These are phyloP conservation scores for Actinia tenebrosa DNA, from an alignment of 64 coral and sea anemone genomes.

Conservation along the genomic window DNA sequence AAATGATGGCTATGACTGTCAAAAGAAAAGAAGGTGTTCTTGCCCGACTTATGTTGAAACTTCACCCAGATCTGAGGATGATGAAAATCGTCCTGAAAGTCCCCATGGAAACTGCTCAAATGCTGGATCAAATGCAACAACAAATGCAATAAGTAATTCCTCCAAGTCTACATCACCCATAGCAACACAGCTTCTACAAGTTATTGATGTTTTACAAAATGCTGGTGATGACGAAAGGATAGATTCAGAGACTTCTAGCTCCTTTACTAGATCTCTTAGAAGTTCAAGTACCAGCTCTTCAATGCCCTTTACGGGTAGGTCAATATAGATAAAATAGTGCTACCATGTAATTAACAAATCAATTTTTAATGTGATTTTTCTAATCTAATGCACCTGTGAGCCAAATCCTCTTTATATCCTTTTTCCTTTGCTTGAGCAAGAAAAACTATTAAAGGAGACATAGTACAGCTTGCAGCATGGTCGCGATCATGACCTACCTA, in stretches of 20 bases:
- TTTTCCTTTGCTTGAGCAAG: too few species aligned
- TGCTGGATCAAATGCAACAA: neutral
- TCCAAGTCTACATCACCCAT: slow-evolving; percentile 45
- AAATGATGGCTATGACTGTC: neutral
- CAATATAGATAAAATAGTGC: too few species aligned
- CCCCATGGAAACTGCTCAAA: slow-evolving; percentile 1
- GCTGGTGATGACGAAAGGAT: slow-evolving; percentile 34
- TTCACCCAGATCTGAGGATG: neutral
- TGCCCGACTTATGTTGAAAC: neutral
- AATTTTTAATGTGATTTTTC: too few species aligned
- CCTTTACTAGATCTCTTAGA: neutral
- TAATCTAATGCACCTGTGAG: too few species aligned
- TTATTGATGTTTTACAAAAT: slow-evolving; percentile 60
- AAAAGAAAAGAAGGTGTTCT: slow-evolving; percentile 18
- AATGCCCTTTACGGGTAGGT: slow-evolving; percentile 18
- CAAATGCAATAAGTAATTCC: slow-evolving; percentile 15
- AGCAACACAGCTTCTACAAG: slow-evolving; percentile 50
- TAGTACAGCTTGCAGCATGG: too few species aligned
- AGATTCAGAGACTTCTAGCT: neutral
- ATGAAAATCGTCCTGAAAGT: neutral
- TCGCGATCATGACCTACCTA: too few species aligned
- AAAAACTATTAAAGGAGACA: too few species aligned
- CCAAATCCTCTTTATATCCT: too few species aligned
- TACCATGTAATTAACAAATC: too few species aligned
- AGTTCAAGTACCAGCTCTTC: neutral